Evolutionary conservation across 2,888 invertebrate species (phyloP).

Genomic region (Malthinus flaveolus): DNA sequence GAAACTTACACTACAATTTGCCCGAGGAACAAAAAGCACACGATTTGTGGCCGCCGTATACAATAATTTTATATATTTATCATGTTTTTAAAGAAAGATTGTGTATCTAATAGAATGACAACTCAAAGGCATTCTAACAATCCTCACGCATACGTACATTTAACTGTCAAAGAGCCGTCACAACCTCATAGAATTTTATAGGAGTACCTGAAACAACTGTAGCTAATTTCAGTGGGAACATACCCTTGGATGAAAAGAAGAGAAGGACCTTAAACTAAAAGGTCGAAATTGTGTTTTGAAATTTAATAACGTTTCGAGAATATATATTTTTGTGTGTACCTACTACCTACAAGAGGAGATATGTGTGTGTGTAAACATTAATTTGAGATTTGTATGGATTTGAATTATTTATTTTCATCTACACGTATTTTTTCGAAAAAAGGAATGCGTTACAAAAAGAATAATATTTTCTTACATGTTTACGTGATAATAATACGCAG

Average conservation of each 20-base stretch:
- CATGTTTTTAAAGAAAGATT: conserved; percentile 33
- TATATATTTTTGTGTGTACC: conserved; percentile 19
- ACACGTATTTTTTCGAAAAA: neutral
- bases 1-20: conserved; percentile 51
- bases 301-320: conserved; percentile 40
- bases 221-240: conserved; percentile 47
- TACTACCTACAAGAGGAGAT: no score
- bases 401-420: conserved; percentile 4
- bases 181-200: conserved; percentile 36
- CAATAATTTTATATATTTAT: conserved; percentile 48
- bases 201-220: conserved; percentile 48
- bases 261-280: conserved; percentile 40
- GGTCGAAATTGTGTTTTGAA: conserved; percentile 33
- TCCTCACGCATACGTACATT: conserved; percentile 31
- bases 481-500: no score
- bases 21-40: conserved; percentile 36
- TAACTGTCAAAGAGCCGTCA: conserved; percentile 46
- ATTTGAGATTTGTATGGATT: conserved; percentile 27
- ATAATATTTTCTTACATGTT: conserved; percentile 4
- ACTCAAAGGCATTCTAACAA: conserved; percentile 33
- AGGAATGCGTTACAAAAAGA: neutral
- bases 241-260: conserved; percentile 27
- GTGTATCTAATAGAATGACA: conserved; percentile 43
- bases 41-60: conserved; percentile 40
- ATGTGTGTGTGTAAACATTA: conserved; percentile 29